Evolutionary conservation across 1,140 invertebrate species (phyloP).

Genomic region (Drosophila miranda): DNA sequence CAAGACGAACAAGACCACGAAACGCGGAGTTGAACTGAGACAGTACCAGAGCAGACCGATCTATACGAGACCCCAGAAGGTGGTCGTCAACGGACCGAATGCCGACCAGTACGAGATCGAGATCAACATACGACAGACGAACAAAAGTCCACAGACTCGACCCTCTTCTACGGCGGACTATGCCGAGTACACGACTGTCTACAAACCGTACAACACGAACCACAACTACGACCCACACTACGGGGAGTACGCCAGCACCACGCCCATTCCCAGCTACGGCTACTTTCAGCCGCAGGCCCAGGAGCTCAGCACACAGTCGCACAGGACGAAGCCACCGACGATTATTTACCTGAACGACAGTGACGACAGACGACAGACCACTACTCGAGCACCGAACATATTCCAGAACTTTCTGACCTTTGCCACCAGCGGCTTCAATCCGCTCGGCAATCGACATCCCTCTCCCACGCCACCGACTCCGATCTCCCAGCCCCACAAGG

Average conservation of each 20-base stretch:
- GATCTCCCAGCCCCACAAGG: constrained; percentile 34
- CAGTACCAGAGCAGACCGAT: constrained; percentile 60
- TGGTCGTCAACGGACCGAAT: constrained; percentile 69
- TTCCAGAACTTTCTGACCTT: constrained; percentile 73
- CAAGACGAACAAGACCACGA: constrained; percentile 51
- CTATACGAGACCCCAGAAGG: constrained; percentile 67
- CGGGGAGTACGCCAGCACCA: constrained; percentile 54
- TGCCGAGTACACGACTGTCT: constrained; percentile 59
- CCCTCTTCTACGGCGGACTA: constrained; percentile 36
- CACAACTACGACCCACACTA: constrained; percentile 62
- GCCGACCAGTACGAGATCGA: constrained; percentile 80
- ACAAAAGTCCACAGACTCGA: constrained; percentile 55
- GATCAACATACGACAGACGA: constrained; percentile 81
- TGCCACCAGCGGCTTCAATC: constrained; percentile 62
- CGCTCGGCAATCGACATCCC: constrained; percentile 43
- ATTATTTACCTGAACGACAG: constrained; percentile 76
- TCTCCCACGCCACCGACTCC: constrained; percentile 39
- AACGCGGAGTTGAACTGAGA: constrained; percentile 53
- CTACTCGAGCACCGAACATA: constrained; percentile 66
- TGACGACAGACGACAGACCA: constrained; percentile 52
- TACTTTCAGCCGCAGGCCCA: constrained; percentile 42
- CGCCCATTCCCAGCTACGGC: constrained; percentile 51
- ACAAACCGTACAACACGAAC: constrained; percentile 55
- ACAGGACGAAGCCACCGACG: constrained; percentile 74
- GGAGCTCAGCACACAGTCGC: constrained; percentile 24